phyloP scores from a whole-genome alignment of 2,797 vertebrate genomes.

The Chanos chanos region DNA sequence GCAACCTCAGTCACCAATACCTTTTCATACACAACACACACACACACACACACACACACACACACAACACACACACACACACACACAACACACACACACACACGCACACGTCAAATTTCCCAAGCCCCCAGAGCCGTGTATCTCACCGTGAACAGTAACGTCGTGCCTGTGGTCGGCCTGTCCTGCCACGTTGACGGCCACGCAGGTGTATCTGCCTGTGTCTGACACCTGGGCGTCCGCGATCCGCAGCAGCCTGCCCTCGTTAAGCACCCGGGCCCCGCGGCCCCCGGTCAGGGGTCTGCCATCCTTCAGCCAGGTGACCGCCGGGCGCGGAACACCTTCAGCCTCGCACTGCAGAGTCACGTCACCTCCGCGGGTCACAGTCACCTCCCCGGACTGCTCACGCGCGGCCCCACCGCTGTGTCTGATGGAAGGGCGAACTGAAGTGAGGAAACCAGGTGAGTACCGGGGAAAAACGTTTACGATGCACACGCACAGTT shows the following conservation, averaged over 20 bases:
- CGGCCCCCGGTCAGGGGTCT: conserved; percentile 63
- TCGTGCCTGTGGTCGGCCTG: conserved; percentile 86
- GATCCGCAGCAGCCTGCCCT: conserved; percentile 77
- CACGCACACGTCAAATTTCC: not conserved
- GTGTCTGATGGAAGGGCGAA: conserved; percentile 81
- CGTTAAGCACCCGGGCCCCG: conserved; percentile 65
- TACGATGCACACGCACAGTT: too few species aligned
- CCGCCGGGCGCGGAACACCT: conserved; percentile 79
- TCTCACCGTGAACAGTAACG: conserved; percentile 85
- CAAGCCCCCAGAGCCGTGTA: not conserved
- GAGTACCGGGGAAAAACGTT: conserved; percentile 26
- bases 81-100: not conserved
- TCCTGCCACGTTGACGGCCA: conserved; percentile 87
- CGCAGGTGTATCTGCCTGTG: conserved; percentile 87
- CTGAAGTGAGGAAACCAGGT: conserved; percentile 65
- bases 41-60: not conserved
- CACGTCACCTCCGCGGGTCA: conserved; percentile 74
- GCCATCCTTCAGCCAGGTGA: conserved; percentile 92
- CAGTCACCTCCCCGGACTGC: conserved; percentile 68
- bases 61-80: not conserved
- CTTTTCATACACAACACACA: not conserved
- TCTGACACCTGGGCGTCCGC: conserved; percentile 76
- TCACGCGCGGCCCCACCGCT: too few species aligned
- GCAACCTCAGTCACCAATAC: too few species aligned
- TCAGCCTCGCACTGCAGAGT: conserved; percentile 80